Conservation (phyloP, 2,113 vertebrate species). For the Leucopsar rothschildi region DNA sequence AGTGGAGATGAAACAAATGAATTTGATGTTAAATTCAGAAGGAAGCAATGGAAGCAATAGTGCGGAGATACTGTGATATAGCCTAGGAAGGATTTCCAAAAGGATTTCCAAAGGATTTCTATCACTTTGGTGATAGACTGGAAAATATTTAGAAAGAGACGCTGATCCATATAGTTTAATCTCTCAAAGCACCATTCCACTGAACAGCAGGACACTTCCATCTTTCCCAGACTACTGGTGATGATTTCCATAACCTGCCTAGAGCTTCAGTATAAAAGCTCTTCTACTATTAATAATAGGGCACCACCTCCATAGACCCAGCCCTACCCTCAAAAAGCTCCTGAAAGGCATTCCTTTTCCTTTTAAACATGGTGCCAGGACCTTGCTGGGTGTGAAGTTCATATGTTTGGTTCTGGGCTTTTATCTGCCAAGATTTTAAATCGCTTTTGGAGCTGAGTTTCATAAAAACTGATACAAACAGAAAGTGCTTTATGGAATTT, state of each 20-base stretch:
- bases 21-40: not conserved
- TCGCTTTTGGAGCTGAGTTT: not conserved
- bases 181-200: not conserved
- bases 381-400: not conserved
- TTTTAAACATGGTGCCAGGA: not conserved
- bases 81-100: not conserved
- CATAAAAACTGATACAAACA: not conserved
- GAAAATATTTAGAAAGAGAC: not conserved
- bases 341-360: not conserved
- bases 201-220: not conserved
- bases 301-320: fast-evolving
- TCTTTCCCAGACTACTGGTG: not conserved
- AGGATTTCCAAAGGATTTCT: not conserved
- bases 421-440: not conserved
- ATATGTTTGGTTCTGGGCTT: not conserved
- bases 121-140: not conserved
- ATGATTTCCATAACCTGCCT: not conserved
- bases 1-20: not conserved
- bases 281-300: not conserved
- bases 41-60: not conserved
- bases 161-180: not conserved
- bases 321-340: not conserved
- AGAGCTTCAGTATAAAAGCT: not conserved
- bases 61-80: not conserved
- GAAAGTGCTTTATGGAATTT: not conserved